Evolutionary conservation across 1,140 invertebrate genomes (phyloP).

Genomic region (Acromyrmex charruanus): DNA sequence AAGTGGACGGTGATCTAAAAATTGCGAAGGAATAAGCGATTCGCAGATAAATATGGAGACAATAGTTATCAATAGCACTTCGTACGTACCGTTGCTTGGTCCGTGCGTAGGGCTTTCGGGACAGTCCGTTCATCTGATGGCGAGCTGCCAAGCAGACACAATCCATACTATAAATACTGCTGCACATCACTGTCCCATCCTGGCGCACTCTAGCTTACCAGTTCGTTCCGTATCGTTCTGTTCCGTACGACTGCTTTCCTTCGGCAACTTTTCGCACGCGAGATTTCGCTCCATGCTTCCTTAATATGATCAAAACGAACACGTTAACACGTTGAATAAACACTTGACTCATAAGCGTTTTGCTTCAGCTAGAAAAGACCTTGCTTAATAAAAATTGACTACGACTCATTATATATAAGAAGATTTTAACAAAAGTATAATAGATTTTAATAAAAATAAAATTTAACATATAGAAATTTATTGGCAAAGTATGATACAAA

Average conservation of each 20-base stretch:
- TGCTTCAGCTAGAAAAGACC: not conserved
- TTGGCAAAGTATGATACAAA: not conserved
- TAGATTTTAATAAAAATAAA: not conserved
- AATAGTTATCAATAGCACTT: slow-evolving; percentile 59
- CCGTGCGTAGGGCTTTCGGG: slow-evolving; percentile 64
- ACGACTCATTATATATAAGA: not conserved
- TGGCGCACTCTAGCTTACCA: slow-evolving; percentile 69
- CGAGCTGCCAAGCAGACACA: slow-evolving; percentile 83
- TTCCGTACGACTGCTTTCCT: slow-evolving; percentile 65
- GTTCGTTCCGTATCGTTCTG: slow-evolving; percentile 73
- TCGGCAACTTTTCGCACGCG: slow-evolving; percentile 60
- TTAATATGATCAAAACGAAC: slow-evolving; percentile 42
- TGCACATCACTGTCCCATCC: slow-evolving; percentile 73
- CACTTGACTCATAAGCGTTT: not conserved
- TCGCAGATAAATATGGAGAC: slow-evolving; percentile 46
- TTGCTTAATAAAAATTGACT: not conserved
- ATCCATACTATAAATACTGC: slow-evolving; percentile 84
- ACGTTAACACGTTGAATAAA: slow-evolving; percentile 22
- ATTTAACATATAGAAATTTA: not conserved
- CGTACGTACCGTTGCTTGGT: slow-evolving; percentile 7
- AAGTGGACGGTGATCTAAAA: not conserved
- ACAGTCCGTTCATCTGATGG: slow-evolving; percentile 77
- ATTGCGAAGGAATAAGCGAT: slow-evolving; percentile 16
- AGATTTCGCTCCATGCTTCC: slow-evolving; percentile 49
- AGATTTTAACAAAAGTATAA: not conserved